Evolutionary conservation across 1,140 invertebrate genomes (phyloP).

Genomic region (Diplogasteroides magnus): DNA sequence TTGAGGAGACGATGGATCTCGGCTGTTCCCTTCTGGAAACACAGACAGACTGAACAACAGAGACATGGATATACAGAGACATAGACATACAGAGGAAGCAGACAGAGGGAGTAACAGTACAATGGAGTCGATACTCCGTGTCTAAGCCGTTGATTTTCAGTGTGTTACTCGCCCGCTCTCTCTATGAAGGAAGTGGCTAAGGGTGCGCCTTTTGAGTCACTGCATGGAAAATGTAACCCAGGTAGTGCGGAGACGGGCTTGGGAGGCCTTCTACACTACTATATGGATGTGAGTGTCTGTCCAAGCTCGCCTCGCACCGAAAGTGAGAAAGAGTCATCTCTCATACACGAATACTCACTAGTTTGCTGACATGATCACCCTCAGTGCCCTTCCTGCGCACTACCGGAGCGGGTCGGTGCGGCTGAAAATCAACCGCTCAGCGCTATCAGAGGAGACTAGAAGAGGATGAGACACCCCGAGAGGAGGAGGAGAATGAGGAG

Average conservation of each 20-base stretch:
- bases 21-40: slow-evolving; percentile 30
- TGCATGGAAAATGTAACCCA: slow-evolving; percentile 10
- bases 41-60: too few relatives aligned
- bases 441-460: slow-evolving; percentile 2
- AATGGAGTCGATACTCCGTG: too few relatives aligned
- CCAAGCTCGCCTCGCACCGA: too few relatives aligned
- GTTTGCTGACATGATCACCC: slow-evolving; percentile 12
- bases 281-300: neutral
- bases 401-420: slow-evolving; percentile 18
- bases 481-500: neutral
- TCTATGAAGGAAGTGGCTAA: too few relatives aligned
- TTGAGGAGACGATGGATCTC: slow-evolving; percentile 33
- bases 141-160: too few relatives aligned
- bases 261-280: neutral
- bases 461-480: slow-evolving; percentile 19
- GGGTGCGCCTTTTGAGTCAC: too few relatives aligned
- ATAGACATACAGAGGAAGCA: too few relatives aligned
- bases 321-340: too few relatives aligned
- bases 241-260: slow-evolving; percentile 11
- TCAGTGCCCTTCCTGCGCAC: slow-evolving; percentile 9
- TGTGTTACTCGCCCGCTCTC: too few relatives aligned
- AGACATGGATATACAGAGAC: too few relatives aligned
- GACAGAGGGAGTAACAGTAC: too few relatives aligned
- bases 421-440: slow-evolving; percentile 13
- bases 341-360: too few relatives aligned